Evolutionary conservation across 2,113 vertebrate species (phyloP).

Genomic region (Glaucidium brasilianum): DNA sequence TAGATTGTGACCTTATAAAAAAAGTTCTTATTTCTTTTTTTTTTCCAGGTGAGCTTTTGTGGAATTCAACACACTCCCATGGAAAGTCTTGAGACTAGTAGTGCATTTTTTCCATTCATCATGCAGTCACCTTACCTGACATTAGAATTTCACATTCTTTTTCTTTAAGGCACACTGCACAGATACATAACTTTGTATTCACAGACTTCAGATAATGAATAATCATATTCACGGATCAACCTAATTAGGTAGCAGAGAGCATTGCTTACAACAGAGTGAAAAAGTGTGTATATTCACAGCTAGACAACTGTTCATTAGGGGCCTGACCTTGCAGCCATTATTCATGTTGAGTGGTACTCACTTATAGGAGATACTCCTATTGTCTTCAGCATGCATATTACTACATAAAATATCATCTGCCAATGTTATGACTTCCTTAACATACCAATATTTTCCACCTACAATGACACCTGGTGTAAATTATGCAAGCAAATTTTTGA

Average conservation of each 20-base stretch:
- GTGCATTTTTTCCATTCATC: background rate
- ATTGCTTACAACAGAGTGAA: conserved; percentile 9
- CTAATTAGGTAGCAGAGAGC: conserved; percentile 45
- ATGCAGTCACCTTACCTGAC: background rate
- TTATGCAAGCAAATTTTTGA: background rate
- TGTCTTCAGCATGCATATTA: conserved; percentile 27
- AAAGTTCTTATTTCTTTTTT: background rate
- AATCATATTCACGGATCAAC: conserved; percentile 41
- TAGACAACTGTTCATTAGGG: conserved; percentile 52
- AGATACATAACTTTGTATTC: background rate
- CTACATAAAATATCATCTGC: conserved; percentile 38
- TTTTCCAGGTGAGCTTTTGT: background rate
- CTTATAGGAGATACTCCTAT: background rate
- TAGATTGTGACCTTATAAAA: background rate
- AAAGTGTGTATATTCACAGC: conserved; percentile 35
- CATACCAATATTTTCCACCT: conserved; percentile 37
- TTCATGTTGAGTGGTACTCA: conserved; percentile 36
- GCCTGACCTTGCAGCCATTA: conserved; percentile 49
- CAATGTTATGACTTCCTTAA: conserved; percentile 43
- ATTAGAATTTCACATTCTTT: background rate
- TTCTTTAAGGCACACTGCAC: background rate
- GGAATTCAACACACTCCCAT: background rate
- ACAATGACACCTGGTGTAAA: conserved; percentile 27
- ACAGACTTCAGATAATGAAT: conserved; percentile 41
- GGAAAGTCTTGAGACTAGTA: background rate